A percentile compares a stretch with the other conserved stretches of the same genome.
Evolutionary conservation across 2,888 invertebrate species (phyloP).

Genomic region (Gerris lacustris): DNA sequence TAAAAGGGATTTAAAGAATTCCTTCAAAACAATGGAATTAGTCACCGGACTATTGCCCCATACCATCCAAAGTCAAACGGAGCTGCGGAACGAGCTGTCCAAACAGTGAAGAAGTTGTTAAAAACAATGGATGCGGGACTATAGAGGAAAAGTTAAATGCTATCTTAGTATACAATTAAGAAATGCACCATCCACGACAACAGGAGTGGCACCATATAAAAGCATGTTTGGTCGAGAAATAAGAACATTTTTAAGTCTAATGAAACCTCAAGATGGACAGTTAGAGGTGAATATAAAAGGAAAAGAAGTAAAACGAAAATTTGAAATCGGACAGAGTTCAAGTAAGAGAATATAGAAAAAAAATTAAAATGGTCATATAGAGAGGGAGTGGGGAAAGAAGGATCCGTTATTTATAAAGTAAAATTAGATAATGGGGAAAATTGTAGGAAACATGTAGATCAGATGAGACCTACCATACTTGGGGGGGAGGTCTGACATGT

Average conservation of each 20-base stretch:
- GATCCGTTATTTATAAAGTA: not conserved
- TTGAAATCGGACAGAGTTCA: not conserved
- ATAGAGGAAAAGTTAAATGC: not conserved
- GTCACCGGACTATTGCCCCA: not conserved
- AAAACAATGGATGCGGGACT: not conserved
- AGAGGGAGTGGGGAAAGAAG: not conserved
- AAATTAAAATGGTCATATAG: not conserved
- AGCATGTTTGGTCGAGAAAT: not conserved
- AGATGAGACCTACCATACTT: not conserved
- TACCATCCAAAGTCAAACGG: not conserved
- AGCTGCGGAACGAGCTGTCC: not conserved
- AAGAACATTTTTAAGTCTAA: not conserved
- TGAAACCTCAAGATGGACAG: not conserved
- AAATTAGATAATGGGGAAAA: not conserved
- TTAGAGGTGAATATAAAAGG: not conserved
- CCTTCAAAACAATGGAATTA: not conserved
- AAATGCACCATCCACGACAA: not conserved
- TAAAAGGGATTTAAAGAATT: not conserved
- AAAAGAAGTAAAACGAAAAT: not conserved
- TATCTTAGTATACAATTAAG: not conserved
- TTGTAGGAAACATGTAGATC: not conserved
- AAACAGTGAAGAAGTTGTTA: not conserved
- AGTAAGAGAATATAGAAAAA: not conserved
- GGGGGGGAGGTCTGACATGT: not conserved
- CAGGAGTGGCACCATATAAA: not conserved